Evolutionary conservation across 1,140 invertebrate genomes (phyloP), one percentile per base, ranked within the genome.

Genomic region (Papilio polyxenes): DNA sequence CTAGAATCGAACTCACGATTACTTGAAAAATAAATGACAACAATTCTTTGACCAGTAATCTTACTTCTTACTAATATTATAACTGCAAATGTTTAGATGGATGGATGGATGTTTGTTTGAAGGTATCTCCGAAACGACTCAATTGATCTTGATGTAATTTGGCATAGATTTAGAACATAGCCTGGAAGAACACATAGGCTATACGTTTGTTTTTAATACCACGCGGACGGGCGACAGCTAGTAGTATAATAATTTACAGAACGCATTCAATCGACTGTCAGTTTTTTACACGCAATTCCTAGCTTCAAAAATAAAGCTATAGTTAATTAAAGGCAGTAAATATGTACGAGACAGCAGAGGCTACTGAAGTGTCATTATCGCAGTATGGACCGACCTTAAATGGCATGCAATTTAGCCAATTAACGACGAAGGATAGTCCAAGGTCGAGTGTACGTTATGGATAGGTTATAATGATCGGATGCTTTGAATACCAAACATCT

Each of bases 401-500:
- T 83, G 90, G 91, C 44, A 75, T 82, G 88, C 87, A 90, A 89
- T 90, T 91, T 90, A 91, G 85, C 87, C 91, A 90, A 92, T 92
- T 90, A 91, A 90, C 82, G 75, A 82, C 82, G 84, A 86, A 90
- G 87, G 87, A 88, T 87, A 76, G 77, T 59, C 83, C 89, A 92
- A 92, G 91, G 91, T 85, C 91, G 82, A 56, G 44, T 79, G 65
- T 56, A 74, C 82, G 82, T 85, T 87, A 85, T 87, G 85, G 82
- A 84, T 81, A 86, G 23, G 81, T 81, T 83, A 86, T 77, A 75
- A 20, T 23, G 49, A 81, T 75, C 13, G 69, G 15, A 76, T 23
- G 75, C 17, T 31, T 51, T 77, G 75, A 77, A 77, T 77, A 77
- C 31, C 23, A 77, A 77, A 75, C 23, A 77, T 51, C 75, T 51